These are phyloP conservation scores for Tetragonula carbonaria DNA, from an alignment of 2,888 invertebrate species.

Conservation along the genomic window DNA sequence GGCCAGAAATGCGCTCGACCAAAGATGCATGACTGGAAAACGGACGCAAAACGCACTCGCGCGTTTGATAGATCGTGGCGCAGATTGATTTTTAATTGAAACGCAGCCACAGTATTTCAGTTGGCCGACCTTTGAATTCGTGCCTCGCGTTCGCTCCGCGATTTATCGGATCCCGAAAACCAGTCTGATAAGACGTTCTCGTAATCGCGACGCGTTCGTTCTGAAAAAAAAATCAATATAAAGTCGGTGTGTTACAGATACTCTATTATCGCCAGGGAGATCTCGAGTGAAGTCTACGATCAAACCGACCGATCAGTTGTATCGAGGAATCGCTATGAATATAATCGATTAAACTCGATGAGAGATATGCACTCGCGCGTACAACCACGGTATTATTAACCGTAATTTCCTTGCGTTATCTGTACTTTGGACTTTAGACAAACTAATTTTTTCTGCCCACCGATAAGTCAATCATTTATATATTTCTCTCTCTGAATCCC, in stretches of 20 bases:
- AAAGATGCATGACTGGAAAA: slow-evolving; percentile 48
- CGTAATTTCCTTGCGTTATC: slow-evolving; percentile 64
- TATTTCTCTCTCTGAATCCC: not conserved
- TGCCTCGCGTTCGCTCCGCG: too few relatives aligned
- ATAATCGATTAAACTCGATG: slow-evolving; percentile 37
- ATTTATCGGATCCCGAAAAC: slow-evolving; percentile 9
- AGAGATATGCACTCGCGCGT: slow-evolving; percentile 38
- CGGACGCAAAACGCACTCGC: slow-evolving; percentile 21
- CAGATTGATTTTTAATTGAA: slow-evolving; percentile 57
- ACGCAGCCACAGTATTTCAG: slow-evolving; percentile 15
- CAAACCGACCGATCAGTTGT: slow-evolving; percentile 43
- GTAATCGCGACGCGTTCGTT: slow-evolving; percentile 24
- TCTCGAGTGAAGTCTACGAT: slow-evolving; percentile 14
- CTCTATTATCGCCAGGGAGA: slow-evolving; percentile 27
- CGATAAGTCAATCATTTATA: slow-evolving; percentile 27
- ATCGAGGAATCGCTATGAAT: slow-evolving; percentile 66
- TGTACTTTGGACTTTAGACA: slow-evolving; percentile 62
- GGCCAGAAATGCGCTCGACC: slow-evolving; percentile 34
- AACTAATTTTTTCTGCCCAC: slow-evolving; percentile 44
- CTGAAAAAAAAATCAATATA: slow-evolving; percentile 21
- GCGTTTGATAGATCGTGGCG: slow-evolving; percentile 41
- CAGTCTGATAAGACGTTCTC: not conserved
- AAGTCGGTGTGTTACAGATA: slow-evolving; percentile 35
- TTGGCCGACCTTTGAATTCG: not conserved
- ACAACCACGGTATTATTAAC: slow-evolving; percentile 63